Evolutionary conservation across 2,888 invertebrate species (phyloP), one percentile per base, ranked within the genome.

Genomic region (Operophtera brumata): DNA sequence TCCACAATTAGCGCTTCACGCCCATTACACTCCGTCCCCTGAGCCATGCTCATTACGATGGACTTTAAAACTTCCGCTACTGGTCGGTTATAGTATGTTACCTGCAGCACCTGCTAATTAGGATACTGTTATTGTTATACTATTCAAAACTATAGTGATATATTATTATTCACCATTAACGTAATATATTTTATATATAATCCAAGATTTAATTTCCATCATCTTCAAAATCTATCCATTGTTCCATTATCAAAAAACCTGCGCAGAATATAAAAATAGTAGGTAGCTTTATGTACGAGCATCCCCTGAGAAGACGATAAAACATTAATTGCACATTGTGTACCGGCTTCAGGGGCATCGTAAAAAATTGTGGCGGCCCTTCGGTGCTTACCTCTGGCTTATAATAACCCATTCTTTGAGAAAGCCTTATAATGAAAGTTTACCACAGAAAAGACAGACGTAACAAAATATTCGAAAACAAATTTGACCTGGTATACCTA

Each of bases 271-370:
- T 61, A 62, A 59, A 53, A 65, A 59, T 45, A 58, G 55, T 48
- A 45, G 30, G 12, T 69, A 20, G 20, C 20, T 20, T 20, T 20
- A 20, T 4, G 69, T 69, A 70, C 61, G 66, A 63, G 56, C 57
- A 45, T 53, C 46, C 58, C 68, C 63, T 59, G 65, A 66, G 67
- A 64, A 61, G 62, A 65, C 56, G 65, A 67, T 71, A 70, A 67
- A 71, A 64, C 62, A 66, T 67, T 70, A 69, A 71, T 71, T 71
- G 69, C 66, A 64, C 61, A 66, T 67, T 69, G 69, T 69, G 67
- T 70, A 62, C 55, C 57, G 61, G 44, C 57, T 58, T 49, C 51
- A 59, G 56, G 30, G 54, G 48, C 57, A 11, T 67, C 71, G 69
- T 69, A 69, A 71, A 70, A 67, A 67, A 65, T 67, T 69, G 64